Conservation (phyloP, 2,797 vertebrate genomes). For the Catostomus latipinnis region DNA sequence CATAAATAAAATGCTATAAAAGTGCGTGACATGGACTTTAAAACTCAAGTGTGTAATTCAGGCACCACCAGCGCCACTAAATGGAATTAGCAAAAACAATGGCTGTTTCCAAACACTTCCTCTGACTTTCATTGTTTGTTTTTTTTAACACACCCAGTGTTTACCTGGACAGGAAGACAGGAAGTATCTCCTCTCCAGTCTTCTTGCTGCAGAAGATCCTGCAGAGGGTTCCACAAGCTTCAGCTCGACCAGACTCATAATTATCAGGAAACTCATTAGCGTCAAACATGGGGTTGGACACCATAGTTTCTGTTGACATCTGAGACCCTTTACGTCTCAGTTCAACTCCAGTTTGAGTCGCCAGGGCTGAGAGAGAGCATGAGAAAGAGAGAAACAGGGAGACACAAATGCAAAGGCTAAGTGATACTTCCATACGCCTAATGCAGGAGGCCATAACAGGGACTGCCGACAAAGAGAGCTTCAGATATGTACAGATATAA, state of each 20-base stretch:
- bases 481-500: not conserved
- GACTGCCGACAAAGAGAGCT: constrained; percentile 62
- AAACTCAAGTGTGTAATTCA: too few relatives aligned
- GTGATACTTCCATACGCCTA: constrained; percentile 10
- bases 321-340: constrained; percentile 88
- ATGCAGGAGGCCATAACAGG: constrained; percentile 39
- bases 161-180: constrained; percentile 92
- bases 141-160: not conserved
- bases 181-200: constrained; percentile 91
- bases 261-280: constrained; percentile 89
- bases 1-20: too few relatives aligned
- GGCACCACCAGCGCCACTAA: too few relatives aligned
- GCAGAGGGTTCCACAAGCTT: constrained; percentile 92
- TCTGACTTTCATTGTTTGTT: too few relatives aligned
- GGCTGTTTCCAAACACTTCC: too few relatives aligned
- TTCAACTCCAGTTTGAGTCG: constrained; percentile 86
- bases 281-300: constrained; percentile 86
- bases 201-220: constrained; percentile 96
- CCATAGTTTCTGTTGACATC: constrained; percentile 88
- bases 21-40: not conserved
- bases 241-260: constrained; percentile 90
- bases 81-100: too few relatives aligned
- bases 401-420: constrained; percentile 27
- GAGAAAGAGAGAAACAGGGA: constrained; percentile 28
- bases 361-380: constrained; percentile 79